Evolutionary conservation across 2,113 vertebrate genomes (phyloP).

Genomic region (Vimba vimba): DNA sequence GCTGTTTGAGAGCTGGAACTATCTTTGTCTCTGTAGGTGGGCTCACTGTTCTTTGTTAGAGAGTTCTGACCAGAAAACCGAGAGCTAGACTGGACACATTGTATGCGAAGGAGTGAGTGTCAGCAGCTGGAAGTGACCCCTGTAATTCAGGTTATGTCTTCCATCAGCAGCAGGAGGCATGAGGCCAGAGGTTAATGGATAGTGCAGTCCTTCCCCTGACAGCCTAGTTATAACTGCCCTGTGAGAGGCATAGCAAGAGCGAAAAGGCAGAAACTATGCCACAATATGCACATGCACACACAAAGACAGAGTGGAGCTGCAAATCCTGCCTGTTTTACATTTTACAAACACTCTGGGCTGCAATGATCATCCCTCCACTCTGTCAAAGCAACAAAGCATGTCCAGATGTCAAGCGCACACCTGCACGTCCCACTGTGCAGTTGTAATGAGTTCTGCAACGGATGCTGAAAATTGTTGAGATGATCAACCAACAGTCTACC

Average conservation of each 20-base stretch:
- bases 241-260: slow-evolving; percentile 34
- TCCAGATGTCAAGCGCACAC: slow-evolving; percentile 4
- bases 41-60: slow-evolving; percentile 1
- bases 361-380: background rate
- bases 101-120: slow-evolving; percentile 37
- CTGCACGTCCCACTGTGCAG: background rate
- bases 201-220: slow-evolving; percentile 62
- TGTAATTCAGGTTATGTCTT: slow-evolving; percentile 65
- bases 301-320: background rate
- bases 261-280: slow-evolving; percentile 26
- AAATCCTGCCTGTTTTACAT: background rate
- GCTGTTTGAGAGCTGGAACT: background rate
- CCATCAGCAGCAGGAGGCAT: slow-evolving; percentile 59
- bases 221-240: slow-evolving; percentile 66
- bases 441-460: slow-evolving; percentile 28
- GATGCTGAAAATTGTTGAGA: slow-evolving; percentile 57
- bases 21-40: background rate
- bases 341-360: slow-evolving; percentile 21
- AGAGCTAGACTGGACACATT: slow-evolving; percentile 35
- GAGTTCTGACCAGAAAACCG: background rate
- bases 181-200: slow-evolving; percentile 72
- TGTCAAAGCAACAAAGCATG: background rate
- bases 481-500: slow-evolving; percentile 49
- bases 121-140: slow-evolving; percentile 59
- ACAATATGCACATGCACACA: slow-evolving; percentile 34